These are phyloP conservation scores for Drosophila diplacantha DNA, from an alignment of 2,888 invertebrate species.

Conservation along the genomic window DNA sequence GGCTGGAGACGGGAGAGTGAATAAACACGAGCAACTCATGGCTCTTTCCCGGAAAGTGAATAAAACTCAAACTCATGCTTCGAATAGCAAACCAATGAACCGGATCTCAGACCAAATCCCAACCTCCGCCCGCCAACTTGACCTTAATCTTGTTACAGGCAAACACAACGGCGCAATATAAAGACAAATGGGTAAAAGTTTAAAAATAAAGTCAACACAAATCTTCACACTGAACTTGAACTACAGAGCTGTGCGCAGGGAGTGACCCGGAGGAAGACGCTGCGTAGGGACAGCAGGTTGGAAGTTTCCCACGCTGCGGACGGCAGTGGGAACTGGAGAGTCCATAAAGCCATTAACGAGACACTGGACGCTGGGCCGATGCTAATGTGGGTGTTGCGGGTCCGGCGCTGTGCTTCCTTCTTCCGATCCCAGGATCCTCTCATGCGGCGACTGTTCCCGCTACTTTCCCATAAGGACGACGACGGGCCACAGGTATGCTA, in stretches of 20 bases:
- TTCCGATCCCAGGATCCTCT: conserved; percentile 29
- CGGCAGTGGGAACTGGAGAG: conserved; percentile 23
- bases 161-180: conserved; percentile 33
- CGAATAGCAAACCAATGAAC: conserved; percentile 17
- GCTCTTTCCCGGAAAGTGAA: conserved; percentile 44
- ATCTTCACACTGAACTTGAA: conserved; percentile 61
- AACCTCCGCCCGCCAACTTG: conserved; percentile 44
- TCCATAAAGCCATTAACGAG: conserved; percentile 68
- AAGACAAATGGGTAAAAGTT: conserved; percentile 53
- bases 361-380: conserved; percentile 52
- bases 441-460: conserved; percentile 41
- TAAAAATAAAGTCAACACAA: conserved; percentile 54
- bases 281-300: conserved; percentile 50
- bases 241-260: conserved; percentile 8
- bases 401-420: conserved; percentile 38
- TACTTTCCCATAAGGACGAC: conserved; percentile 40
- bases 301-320: conserved; percentile 58
- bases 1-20: conserved; percentile 6
- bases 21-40: conserved; percentile 6
- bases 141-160: conserved; percentile 66
- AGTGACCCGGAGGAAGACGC: neutral
- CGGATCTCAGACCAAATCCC: conserved; percentile 24
- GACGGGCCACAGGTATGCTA: conserved; percentile 26
- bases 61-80: conserved; percentile 28
- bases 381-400: conserved; percentile 70